Percentiles rank a stretch among this genome's conserved stretches.
Conservation (phyloP, 2,113 vertebrate species). For the Isurus oxyrinchus region DNA sequence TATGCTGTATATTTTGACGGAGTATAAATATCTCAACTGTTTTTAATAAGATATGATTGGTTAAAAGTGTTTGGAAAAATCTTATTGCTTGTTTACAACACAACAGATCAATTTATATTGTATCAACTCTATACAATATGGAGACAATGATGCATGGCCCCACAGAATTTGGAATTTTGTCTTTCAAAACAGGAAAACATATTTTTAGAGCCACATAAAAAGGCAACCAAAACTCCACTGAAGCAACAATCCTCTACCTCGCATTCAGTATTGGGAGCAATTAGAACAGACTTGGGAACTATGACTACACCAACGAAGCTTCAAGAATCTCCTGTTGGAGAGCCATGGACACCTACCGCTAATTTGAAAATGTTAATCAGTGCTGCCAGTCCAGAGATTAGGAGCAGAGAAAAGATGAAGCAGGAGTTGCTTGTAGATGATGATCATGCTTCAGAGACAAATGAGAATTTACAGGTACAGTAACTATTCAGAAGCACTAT, state of each 20-base stretch:
- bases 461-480: slow-evolving; percentile 63
- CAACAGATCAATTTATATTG: neutral
- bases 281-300: slow-evolving; percentile 57
- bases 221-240: slow-evolving; percentile 53
- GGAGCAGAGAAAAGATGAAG: slow-evolving; percentile 76
- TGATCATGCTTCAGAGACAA: slow-evolving; percentile 52
- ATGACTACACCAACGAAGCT: slow-evolving; percentile 80
- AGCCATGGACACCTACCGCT: slow-evolving; percentile 92
- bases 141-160: neutral
- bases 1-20: neutral
- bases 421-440: slow-evolving; percentile 50
- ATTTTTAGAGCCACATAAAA: slow-evolving; percentile 54
- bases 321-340: slow-evolving; percentile 58
- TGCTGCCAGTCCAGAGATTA: slow-evolving; percentile 87
- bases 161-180: neutral
- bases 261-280: slow-evolving; percentile 46
- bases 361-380: slow-evolving; percentile 96
- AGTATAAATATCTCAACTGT: neutral
- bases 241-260: slow-evolving; percentile 50
- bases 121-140: neutral
- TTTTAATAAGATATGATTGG: neutral
- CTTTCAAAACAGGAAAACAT: slow-evolving; percentile 58
- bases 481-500: neutral
- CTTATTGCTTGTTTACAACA: neutral
- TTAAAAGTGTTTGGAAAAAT: neutral